A percentile compares a stretch with the other conserved stretches of the same genome.
These are phyloP conservation scores for Gopherus flavomarginatus DNA, from an alignment of 2,113 vertebrate genomes.

Conservation along the genomic window DNA sequence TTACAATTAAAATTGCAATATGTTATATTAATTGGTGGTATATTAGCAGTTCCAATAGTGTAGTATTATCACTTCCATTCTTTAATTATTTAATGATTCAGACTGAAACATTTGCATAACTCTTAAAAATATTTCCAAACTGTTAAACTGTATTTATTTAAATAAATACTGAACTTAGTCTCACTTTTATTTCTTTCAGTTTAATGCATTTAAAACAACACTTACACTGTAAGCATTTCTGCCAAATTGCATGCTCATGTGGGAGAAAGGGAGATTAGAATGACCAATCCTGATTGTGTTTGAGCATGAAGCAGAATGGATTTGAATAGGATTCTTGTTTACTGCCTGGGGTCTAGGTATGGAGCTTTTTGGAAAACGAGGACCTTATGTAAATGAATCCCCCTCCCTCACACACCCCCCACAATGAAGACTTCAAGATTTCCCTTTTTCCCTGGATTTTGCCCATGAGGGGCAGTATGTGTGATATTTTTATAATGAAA, in stretches of 20 bases:
- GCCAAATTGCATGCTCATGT: too few relatives aligned
- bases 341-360: neutral
- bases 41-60: neutral
- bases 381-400: neutral
- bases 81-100: neutral
- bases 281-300: neutral
- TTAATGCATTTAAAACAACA: neutral
- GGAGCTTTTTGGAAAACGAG: neutral
- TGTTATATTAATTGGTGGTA: conserved; percentile 11
- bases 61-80: neutral
- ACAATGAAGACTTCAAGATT: too few relatives aligned
- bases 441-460: too few relatives aligned
- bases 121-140: neutral
- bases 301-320: neutral
- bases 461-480: too few relatives aligned
- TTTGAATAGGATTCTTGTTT: neutral
- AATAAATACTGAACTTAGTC: neutral
- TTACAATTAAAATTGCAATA: conserved; percentile 14
- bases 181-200: neutral
- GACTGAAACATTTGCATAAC: neutral
- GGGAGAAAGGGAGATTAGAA: neutral
- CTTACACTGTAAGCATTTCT: neutral
- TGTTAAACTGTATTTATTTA: neutral
- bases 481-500: neutral
- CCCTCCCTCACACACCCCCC: too few relatives aligned